Evolutionary conservation across 2,113 vertebrate species (phyloP).

Genomic region (Heterotilapia buettikoferi): DNA sequence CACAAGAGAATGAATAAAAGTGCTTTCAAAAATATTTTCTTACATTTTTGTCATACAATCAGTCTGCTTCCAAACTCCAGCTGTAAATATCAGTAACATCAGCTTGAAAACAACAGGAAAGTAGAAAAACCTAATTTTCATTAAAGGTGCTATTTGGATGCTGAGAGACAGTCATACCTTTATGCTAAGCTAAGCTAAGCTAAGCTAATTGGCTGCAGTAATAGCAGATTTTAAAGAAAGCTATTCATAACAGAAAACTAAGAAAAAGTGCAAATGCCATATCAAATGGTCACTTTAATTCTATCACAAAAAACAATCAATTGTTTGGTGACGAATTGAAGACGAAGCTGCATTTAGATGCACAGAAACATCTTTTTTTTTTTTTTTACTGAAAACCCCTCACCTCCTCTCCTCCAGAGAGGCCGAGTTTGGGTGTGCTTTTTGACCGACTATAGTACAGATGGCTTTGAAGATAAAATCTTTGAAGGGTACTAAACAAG

Average conservation of each 20-base stretch:
- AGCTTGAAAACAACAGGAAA: background rate
- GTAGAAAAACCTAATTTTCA: background rate
- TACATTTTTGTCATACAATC: background rate
- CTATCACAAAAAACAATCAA: background rate
- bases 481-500: background rate
- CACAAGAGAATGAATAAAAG: background rate
- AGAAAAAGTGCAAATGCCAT: background rate
- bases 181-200: background rate
- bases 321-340: background rate
- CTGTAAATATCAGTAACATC: background rate
- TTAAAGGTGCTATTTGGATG: background rate
- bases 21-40: background rate
- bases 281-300: background rate
- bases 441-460: background rate
- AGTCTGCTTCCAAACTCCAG: background rate
- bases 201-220: background rate
- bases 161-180: background rate
- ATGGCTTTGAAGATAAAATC: conserved; percentile 16
- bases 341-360: background rate
- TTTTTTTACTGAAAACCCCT: background rate
- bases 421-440: background rate
- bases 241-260: background rate
- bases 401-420: background rate
- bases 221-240: background rate
- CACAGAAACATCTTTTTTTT: background rate